Evolutionary conservation across 2,797 vertebrate genomes (phyloP), one percentile per base, ranked within the genome.

Genomic region (Cottoperca gobio): DNA sequence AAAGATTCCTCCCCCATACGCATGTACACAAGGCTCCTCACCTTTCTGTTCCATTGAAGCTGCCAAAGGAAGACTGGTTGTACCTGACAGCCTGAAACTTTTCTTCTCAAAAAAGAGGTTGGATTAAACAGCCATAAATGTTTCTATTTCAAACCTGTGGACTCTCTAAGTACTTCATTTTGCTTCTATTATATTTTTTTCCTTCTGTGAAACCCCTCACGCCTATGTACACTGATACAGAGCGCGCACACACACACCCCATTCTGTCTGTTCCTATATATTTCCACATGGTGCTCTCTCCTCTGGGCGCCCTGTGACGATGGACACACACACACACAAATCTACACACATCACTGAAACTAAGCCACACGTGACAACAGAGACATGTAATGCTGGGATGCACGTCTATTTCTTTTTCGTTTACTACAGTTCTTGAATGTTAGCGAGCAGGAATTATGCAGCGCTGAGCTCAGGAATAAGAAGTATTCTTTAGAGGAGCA

Each of bases 261-360:
- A 90, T 92, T 92, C 86, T 89, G 90, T 91, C 90, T 54, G 52
- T 65, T 88, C 81, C 35, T 67, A 74, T 91, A 88, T 79, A 82
- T 76, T 89, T 88, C 74, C 78, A 84, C 78, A 70, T 74, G 64
- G 69, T 16, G n/a, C 59, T 53, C 52, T 83, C 67, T 86, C 88
- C 88, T 81, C 85, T 64, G 70, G 86, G 84, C 74, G 35, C 23
- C 54, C 64, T 16, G 17, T 84, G 76, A 73, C 14, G 23, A 69
- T 23, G 49, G 31, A 49, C 50, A 62, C 64, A 58, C 68, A 57
- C 59, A 37, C 49, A 70, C 54, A 72, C 54, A 61, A 31, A 62
- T 77, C 52, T 53, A 63, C 70, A 83, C 77, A 81, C 85, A 78
- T 85, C 77, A 35, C 73, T 86, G 86, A 79, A 86, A 72, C 72